Base-by-base conservation (phyloP, 2,797 vertebrate species). In the Lates japonicus region DNA sequence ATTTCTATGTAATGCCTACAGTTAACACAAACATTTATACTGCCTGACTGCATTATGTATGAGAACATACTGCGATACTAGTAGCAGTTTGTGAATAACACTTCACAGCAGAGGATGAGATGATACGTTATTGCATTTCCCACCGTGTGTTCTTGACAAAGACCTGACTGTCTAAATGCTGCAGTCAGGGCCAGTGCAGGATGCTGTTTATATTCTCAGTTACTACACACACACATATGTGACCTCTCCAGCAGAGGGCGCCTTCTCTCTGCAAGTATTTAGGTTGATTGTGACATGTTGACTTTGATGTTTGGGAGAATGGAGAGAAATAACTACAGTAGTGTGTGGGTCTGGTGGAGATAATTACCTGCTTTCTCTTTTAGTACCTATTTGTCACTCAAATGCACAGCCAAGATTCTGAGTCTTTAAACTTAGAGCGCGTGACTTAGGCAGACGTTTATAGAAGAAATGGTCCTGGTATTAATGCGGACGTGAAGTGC, bases 211-310 rank as follows among this genome's bases (percentile, higher is more conserved):
- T 41, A 65, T 64, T 33, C 13, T 70, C 5, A 48, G 4, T 17
- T 39, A 33, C 49, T 29, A 4, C 12, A 1, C 25, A 66, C 12
- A 1, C 25, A 66, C 20, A 54, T 5, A 35, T 37, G 25, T 37
- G 55, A 76, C 9, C 12, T 57, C 17, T 87, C 93, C 94, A 90
- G 87, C 80, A 93, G 94, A 78, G 84, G 93, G 90, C 62, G 77
- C 72, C 35, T 17, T 78, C 25, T 52, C 16, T 77, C 77, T 72
- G 5, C 39, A n/a, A 5, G 16, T 25, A 70, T 25, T 13, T 4
- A 10, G 17, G 22, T 35, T 57, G 2, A 63, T 49, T 4, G 8
- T 25, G 13, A 59, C 35, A 44, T 13, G 7, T 19, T 77, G 31
- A 58, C 14, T 55, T 42, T 20, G 37, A 44, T 59, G 17, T 4